Base-by-base conservation (phyloP, 2,888 invertebrate genomes). In the Drosophila eohydei region DNA sequence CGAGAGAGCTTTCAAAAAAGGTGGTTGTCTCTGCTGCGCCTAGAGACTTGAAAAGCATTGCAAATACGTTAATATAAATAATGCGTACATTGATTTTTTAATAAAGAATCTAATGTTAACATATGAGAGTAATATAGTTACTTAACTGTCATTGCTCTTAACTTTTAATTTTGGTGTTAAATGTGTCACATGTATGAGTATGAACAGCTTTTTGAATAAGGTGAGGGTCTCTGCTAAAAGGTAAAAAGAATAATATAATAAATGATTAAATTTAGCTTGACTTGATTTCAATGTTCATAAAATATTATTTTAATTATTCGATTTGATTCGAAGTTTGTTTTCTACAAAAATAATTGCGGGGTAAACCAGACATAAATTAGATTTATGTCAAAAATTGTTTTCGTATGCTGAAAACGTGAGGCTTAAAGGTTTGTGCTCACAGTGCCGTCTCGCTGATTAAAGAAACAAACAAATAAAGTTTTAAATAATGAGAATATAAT, bases 221-320 rank as follows among this genome's bases (percentile, higher is more conserved):
- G 65, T 38, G n/a, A 2, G 4, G 30, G 65, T 32, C 65, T 52
- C 7, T n/a, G 28, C 62, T 64, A n/a, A n/a, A n/a, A 26, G 6
- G 5, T 8, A 34, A 5, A 6, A 21, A 43, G 2, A 44, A 7
- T 14, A 6, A 14, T 3, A 28, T 14, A 28, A 28, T 34, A 34
- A 14, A 14, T 28, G 0, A 46, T 26, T 2, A 28, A 7, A 4
- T 26, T 14, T 7, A 21, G 26, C 21, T 12, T 6, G 3, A 44
- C 2, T 12, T 6, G 0, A 26, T 44, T 26, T 12, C 21, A 21
- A 9, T 43, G 0, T 21, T 5, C 11, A 5, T 44, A 12, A 21
- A 21, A 44, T 44, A 44, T 14, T 28, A 2, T 46, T 4, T 46
- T 8, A 8, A 8, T 8, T 4, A n/a, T 46, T 30, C 12, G 12